These are phyloP conservation scores for Lagocephalus sceleratus DNA, from an alignment of 2,797 vertebrate genomes.

Conservation along the genomic window DNA sequence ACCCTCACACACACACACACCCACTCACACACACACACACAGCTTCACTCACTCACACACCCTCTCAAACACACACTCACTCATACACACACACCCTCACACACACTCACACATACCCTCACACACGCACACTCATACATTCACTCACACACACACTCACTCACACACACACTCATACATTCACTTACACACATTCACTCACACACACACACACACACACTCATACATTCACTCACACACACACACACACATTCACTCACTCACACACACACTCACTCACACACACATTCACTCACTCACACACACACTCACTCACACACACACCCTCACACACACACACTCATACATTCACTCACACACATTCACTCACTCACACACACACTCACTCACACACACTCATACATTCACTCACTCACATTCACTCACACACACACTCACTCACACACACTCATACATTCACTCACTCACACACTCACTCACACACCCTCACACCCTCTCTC, in stretches of 20 bases:
- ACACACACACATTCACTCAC: slow-evolving; percentile 6
- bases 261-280: neutral
- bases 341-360: too few relatives aligned
- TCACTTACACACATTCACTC: slow-evolving; percentile 10
- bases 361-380: too few relatives aligned
- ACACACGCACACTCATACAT: slow-evolving; percentile 11
- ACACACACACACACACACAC: neutral
- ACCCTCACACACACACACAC: slow-evolving; percentile 11
- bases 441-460: slow-evolving; percentile 7
- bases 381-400: slow-evolving; percentile 6
- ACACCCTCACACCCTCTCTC: slow-evolving; percentile 6
- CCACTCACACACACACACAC: neutral
- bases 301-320: neutral
- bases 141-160: too few relatives aligned
- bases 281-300: slow-evolving; percentile 11
- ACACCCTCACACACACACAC: slow-evolving; percentile 10
- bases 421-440: slow-evolving; percentile 5
- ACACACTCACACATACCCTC: neutral
- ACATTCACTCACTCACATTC: slow-evolving; percentile 1
- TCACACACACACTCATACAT: neutral
- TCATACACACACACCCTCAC: slow-evolving; percentile 11
- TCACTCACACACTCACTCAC: neutral
- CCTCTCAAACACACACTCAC: too few relatives aligned
- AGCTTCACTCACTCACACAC: neutral
- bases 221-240: slow-evolving; percentile 3